Conservation (phyloP, 2,797 vertebrate genomes). For the Cyclopterus lumpus region DNA sequence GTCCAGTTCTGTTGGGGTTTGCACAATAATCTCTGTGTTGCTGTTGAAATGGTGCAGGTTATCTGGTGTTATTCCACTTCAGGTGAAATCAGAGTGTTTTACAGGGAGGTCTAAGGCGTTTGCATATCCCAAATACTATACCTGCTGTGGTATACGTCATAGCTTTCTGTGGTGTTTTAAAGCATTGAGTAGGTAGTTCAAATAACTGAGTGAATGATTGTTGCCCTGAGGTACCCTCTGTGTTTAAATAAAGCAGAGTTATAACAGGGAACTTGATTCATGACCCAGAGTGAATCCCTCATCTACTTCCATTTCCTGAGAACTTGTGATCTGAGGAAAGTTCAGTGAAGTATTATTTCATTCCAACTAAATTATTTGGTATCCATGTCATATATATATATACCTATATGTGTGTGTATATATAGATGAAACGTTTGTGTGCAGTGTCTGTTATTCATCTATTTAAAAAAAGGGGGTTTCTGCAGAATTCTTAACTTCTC, state of each 20-base stretch:
- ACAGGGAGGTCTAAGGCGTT: background rate
- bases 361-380: conserved; percentile 19
- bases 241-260: conserved; percentile 67
- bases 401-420: background rate
- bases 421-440: background rate
- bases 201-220: conserved; percentile 29
- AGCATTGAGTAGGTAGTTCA: conserved; percentile 17
- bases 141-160: background rate
- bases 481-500: conserved; percentile 8
- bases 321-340: conserved; percentile 80
- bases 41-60: background rate
- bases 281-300: conserved; percentile 82
- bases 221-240: conserved; percentile 71
- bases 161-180: background rate
- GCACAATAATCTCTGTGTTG: background rate
- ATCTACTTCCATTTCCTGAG: conserved; percentile 79
- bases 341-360: conserved; percentile 60
- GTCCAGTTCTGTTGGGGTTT: background rate
- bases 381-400: background rate
- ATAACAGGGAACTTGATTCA: conserved; percentile 82
- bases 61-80: background rate
- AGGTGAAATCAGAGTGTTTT: background rate
- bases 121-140: background rate
- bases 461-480: conserved; percentile 9
- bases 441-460: background rate